Base-by-base conservation (phyloP, 1,140 invertebrate genomes). In the Caenorhabditis tropicalis region DNA sequence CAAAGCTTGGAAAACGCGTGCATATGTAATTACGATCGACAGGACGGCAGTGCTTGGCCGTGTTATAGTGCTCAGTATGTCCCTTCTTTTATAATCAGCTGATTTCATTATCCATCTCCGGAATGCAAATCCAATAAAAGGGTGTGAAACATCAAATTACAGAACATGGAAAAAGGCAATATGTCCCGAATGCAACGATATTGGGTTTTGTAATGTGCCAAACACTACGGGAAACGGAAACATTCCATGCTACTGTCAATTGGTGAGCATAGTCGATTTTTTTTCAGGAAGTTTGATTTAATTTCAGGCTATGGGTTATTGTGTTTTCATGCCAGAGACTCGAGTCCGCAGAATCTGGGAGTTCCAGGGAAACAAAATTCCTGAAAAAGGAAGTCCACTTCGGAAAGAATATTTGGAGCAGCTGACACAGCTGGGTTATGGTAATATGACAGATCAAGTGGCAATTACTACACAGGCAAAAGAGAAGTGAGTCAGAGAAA, bases 201-300 rank as follows among this genome's bases (percentile, higher is more conserved):
- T 91, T 86, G 89, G 89, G 16, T 90, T 89, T 81, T 90, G 89
- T 49, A 90, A 91, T 83, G 58, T 90, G 39, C 89, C 89, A 12
- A 82, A 88, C 16, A 90, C 89, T 31, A 87, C 87, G 43, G 87
- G 87, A 27, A 82, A 53, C 36, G 82, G 89, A 53, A 70, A 65
- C 9, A 58, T 89, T 51, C 89, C 89, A 9, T 90, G 89, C 49
- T 60, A 91, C 24, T 90, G 89, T 60, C 89, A 90, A 83, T 70
- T 86, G 70, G 88, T 90, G 16, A n/a, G n/a, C n/a, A n/a, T n/a
- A n/a, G n/a, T n/a, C n/a, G n/a, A n/a, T n/a, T n/a, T n/a, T n/a
- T n/a, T n/a, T n/a, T n/a, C n/a, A n/a, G 6, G 7, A 51, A 27
- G 29, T 48, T 49, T 15, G 10, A 33, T 79, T n/a, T n/a, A n/a